Evolutionary conservation across 2,797 vertebrate species (phyloP).

Genomic region (Anisognathus igniventris): DNA sequence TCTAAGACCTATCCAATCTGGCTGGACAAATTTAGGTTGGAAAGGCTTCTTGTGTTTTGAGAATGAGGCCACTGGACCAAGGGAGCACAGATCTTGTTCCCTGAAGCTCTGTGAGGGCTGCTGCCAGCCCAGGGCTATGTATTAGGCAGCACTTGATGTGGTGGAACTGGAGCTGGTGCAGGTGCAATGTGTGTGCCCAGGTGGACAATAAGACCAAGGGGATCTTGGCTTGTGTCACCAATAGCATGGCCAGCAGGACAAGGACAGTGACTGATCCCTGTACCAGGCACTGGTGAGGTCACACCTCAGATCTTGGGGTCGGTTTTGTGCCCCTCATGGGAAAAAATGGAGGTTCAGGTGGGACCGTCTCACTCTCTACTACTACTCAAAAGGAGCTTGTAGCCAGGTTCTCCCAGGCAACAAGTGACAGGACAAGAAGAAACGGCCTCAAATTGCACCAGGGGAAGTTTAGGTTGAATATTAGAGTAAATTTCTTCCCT

Average conservation of each 20-base stretch:
- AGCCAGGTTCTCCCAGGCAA: not conserved
- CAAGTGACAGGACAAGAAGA: not conserved
- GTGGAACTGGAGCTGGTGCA: not conserved
- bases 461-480: not conserved
- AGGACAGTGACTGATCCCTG: not conserved
- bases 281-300: accelerated
- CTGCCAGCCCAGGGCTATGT: not conserved
- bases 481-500: not conserved
- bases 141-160: not conserved
- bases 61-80: not conserved
- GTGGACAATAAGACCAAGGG: not conserved
- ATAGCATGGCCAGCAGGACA: not conserved
- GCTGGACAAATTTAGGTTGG: not conserved
- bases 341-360: not conserved
- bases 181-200: not conserved
- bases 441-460: not conserved
- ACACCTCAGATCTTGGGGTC: not conserved
- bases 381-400: not conserved
- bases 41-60: not conserved
- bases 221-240: not conserved
- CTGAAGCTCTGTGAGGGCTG: not conserved
- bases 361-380: not conserved
- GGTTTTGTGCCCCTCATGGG: not conserved
- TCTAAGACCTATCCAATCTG: not conserved
- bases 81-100: not conserved